Percentiles rank a stretch among this genome's conserved stretches.
phyloP scores from a whole-genome alignment of 2,113 vertebrate species.

The Conger conger region DNA sequence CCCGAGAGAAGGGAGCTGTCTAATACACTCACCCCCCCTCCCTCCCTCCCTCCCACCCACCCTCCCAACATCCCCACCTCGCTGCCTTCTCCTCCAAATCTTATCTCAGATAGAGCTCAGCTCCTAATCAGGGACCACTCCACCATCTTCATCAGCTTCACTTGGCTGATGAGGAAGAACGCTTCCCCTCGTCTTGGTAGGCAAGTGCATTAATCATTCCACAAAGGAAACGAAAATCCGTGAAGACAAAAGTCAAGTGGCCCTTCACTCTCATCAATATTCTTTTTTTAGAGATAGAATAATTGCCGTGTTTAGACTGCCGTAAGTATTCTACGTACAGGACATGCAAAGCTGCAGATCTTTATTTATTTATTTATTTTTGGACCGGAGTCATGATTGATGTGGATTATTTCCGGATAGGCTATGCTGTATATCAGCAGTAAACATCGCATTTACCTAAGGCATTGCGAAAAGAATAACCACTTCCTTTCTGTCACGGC shows the following conservation, averaged over 20 bases:
- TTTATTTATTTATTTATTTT: background rate
- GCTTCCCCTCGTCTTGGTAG: constrained; percentile 56
- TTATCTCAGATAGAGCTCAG: constrained; percentile 35
- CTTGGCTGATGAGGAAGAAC: constrained; percentile 68
- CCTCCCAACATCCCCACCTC: background rate
- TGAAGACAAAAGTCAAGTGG: constrained; percentile 51
- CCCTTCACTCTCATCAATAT: constrained; percentile 21
- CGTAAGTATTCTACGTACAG: background rate
- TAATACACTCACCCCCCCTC: constrained; percentile 18
- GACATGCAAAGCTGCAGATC: background rate
- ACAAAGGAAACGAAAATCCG: constrained; percentile 58
- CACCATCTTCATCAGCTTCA: constrained; percentile 61
- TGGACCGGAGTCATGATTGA: background rate
- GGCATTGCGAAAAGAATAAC: background rate
- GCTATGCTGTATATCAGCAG: background rate
- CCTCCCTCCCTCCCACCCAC: too few relatives aligned
- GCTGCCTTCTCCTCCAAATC: constrained; percentile 8
- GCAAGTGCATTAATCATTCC: constrained; percentile 67
- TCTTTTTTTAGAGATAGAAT: constrained; percentile 5
- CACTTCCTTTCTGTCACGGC: background rate
- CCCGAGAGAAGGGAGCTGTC: constrained; percentile 44
- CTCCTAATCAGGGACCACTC: constrained; percentile 63
- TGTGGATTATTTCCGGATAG: background rate
- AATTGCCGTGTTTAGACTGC: constrained; percentile 10
- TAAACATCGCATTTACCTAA: background rate